Conservation (phyloP, 2,797 vertebrate genomes). For the Poeciliopsis presidionis region DNA sequence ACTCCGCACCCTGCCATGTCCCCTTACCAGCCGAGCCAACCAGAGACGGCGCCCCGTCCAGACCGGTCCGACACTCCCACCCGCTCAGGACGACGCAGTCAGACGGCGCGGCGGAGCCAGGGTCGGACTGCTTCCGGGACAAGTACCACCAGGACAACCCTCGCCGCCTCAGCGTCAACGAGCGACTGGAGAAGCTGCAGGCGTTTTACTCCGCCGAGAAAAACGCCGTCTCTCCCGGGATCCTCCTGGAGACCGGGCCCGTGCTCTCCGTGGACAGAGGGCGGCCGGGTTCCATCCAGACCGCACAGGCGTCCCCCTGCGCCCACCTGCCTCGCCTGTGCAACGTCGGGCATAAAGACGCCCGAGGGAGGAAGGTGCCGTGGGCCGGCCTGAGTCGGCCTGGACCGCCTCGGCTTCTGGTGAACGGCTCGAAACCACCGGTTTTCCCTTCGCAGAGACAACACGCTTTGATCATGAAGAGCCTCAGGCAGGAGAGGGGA, state of each 20-base stretch:
- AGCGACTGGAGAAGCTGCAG: slow-evolving; percentile 73
- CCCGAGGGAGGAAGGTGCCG: slow-evolving; percentile 76
- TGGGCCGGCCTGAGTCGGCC: slow-evolving; percentile 75
- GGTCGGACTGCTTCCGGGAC: slow-evolving; percentile 59
- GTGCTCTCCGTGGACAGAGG: slow-evolving; percentile 50
- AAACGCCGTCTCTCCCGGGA: slow-evolving; percentile 71
- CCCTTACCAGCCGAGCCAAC: slow-evolving; percentile 63
- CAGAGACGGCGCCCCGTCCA: slow-evolving; percentile 57
- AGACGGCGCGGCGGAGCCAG: slow-evolving; percentile 59
- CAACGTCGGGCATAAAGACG: slow-evolving; percentile 72
- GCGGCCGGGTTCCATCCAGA: slow-evolving; percentile 61
- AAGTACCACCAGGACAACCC: slow-evolving; percentile 48
- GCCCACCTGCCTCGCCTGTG: slow-evolving; percentile 76
- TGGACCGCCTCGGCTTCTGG: slow-evolving; percentile 62
- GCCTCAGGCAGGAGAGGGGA: slow-evolving; percentile 78
- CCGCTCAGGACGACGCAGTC: slow-evolving; percentile 65
- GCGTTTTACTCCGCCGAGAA: slow-evolving; percentile 68
- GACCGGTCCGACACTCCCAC: slow-evolving; percentile 51
- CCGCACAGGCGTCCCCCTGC: slow-evolving; percentile 48
- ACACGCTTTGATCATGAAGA: slow-evolving; percentile 77
- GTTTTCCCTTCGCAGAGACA: slow-evolving; percentile 75
- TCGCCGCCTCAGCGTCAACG: slow-evolving; percentile 53
- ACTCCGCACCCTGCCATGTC: slow-evolving; percentile 76
- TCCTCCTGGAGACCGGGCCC: slow-evolving; percentile 62
- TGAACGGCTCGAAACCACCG: slow-evolving; percentile 76